Evolutionary conservation across 1,140 invertebrate genomes (phyloP), one percentile per base, ranked within the genome.

Genomic region (Danaus plexippus): DNA sequence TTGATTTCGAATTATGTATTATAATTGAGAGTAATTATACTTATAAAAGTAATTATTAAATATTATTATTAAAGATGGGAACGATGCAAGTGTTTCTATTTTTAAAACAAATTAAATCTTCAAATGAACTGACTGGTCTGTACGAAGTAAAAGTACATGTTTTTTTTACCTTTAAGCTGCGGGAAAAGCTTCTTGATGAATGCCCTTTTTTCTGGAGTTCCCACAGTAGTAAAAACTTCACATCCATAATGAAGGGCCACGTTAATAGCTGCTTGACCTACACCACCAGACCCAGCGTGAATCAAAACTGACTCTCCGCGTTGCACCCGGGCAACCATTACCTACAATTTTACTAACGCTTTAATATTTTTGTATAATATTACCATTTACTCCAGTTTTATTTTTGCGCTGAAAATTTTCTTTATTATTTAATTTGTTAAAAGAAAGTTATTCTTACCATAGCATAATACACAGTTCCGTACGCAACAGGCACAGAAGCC

Each of bases 231-330:
- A 73, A 90, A 95, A 9, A 94, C 89, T 15, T 89, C 88, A 73
- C 94, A 92, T 4, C 91, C 91, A 75, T 90, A 89, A 63, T 90
- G 88, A 4, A 95, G 86, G 0, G 94, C 94, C 13, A 96, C 90
- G 52, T 91, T 89, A 68, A 97, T 96, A 42, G 95, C 94, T 1
- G 95, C 94, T 71, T 95, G 91, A 0, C 95, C 95, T n/a, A 97
- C 94, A 32, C 94, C 95, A 15, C 95, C 95, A 56, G 92, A 92
- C 9, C 95, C 96, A n/a, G 95, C 93, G 81, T 97, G 96, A 70
- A 97, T 96, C 1, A 96, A 88, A 15, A 96, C 88, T 1, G 87
- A 89, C 63, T 95, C 92, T 2, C 93, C 93, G 52, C 88, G 88
- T 57, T 89, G 80, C 56, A 96, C 89, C 52, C 90, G 81, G 9